Evolutionary conservation across 2,888 invertebrate species (phyloP).

Genomic region (Xestia ashworthii): DNA sequence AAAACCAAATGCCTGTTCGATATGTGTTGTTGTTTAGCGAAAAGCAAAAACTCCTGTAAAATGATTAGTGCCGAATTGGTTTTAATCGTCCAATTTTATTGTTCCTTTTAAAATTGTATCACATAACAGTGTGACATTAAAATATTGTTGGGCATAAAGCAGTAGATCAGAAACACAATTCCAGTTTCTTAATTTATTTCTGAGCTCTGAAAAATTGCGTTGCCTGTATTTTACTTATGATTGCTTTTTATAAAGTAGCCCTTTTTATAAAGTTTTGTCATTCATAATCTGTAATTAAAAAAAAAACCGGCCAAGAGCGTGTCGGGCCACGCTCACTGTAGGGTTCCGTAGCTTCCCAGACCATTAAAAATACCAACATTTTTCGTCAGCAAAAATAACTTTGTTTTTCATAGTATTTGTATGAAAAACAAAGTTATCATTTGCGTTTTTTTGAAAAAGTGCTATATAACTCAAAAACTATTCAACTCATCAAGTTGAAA

Average conservation of each 20-base stretch:
- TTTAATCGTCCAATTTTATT: background rate
- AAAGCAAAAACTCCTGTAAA: background rate
- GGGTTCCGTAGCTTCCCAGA: too few species aligned
- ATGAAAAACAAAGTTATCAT: too few species aligned
- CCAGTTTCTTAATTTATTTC: conserved; percentile 10
- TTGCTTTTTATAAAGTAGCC: conserved; percentile 16
- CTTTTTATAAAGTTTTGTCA: background rate
- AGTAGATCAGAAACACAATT: conserved; percentile 12
- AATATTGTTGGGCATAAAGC: conserved; percentile 28
- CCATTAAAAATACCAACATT: too few species aligned
- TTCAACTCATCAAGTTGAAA: too few species aligned
- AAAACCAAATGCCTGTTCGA: too few species aligned
- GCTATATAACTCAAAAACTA: too few species aligned
- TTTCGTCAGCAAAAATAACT: too few species aligned
- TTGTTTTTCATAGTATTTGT: too few species aligned
- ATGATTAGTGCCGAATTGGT: background rate
- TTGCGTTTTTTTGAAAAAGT: too few species aligned
- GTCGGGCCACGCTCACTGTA: too few species aligned
- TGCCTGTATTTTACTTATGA: conserved; percentile 1
- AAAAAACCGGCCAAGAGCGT: too few species aligned
- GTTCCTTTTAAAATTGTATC: background rate
- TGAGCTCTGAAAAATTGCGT: conserved; percentile 12
- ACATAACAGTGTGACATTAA: conserved; percentile 6
- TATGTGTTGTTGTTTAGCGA: background rate
- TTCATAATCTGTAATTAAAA: conserved; percentile 4